phyloP scores from a whole-genome alignment of 2,888 invertebrate species.

The Himalopsyche japonica region DNA sequence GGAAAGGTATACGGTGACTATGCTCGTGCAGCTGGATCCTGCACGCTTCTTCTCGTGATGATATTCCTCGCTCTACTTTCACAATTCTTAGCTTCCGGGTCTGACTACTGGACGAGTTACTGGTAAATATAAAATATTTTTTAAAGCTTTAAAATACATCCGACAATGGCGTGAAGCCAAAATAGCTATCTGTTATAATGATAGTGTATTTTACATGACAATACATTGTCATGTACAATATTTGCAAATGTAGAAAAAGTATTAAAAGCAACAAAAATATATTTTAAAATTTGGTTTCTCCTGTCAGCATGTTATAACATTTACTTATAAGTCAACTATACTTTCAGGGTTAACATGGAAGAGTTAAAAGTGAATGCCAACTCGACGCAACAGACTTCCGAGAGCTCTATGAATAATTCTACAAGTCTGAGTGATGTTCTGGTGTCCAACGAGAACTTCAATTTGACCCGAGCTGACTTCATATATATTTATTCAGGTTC shows the following conservation, averaged over 20 bases:
- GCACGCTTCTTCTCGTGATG: constrained; percentile 62
- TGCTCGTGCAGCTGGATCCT: constrained; percentile 71
- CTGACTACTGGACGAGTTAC: constrained; percentile 78
- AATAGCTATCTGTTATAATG: too few relatives aligned
- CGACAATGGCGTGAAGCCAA: too few relatives aligned
- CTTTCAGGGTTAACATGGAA: constrained; percentile 29
- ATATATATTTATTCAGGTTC: constrained; percentile 58
- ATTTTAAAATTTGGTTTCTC: too few relatives aligned
- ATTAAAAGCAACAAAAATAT: too few relatives aligned
- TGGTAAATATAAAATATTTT: constrained; percentile 59
- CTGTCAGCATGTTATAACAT: too few relatives aligned
- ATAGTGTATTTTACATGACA: too few relatives aligned
- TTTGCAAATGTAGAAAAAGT: too few relatives aligned
- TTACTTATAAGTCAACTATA: too few relatives aligned
- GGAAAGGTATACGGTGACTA: constrained; percentile 68
- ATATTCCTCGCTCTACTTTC: constrained; percentile 66
- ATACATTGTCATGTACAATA: too few relatives aligned
- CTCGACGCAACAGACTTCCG: neutral
- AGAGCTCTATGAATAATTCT: neutral
- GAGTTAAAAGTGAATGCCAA: neutral
- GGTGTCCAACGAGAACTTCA: constrained; percentile 7
- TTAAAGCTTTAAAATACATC: too few relatives aligned
- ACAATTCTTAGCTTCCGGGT: constrained; percentile 71
- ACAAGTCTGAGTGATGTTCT: neutral
- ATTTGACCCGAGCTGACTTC: constrained; percentile 52